These are phyloP conservation scores for Oxyteleia sp. DNA, from an alignment of 2,888 invertebrate species.

Conservation along the genomic window DNA sequence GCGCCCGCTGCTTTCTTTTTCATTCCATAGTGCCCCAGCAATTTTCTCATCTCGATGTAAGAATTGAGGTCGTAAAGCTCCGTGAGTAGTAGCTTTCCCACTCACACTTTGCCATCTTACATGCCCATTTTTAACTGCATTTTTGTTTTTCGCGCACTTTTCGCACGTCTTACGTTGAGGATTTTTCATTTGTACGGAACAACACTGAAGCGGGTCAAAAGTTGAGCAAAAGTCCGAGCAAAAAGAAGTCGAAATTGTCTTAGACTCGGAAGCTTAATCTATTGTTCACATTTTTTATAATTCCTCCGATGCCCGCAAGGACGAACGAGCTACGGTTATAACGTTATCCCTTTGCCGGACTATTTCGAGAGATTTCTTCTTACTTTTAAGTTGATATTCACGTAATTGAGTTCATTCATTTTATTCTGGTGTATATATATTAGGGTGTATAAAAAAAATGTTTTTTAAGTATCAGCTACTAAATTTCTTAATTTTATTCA, in stretches of 20 bases:
- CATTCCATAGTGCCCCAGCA: slow-evolving; percentile 60
- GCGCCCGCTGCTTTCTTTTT: slow-evolving; percentile 64
- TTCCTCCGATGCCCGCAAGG: neutral
- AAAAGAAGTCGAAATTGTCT: slow-evolving; percentile 51
- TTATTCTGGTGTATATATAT: slow-evolving; percentile 27
- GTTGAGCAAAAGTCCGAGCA: slow-evolving; percentile 37
- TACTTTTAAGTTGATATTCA: slow-evolving; percentile 14
- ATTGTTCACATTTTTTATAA: slow-evolving; percentile 48
- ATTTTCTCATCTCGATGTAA: slow-evolving; percentile 74
- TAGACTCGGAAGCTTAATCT: slow-evolving; percentile 43
- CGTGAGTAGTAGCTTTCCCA: slow-evolving; percentile 62
- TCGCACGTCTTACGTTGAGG: slow-evolving; percentile 65
- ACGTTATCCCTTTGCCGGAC: slow-evolving; percentile 16
- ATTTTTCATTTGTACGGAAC: slow-evolving; percentile 71
- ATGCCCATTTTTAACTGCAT: slow-evolving; percentile 63
- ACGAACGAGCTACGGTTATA: slow-evolving; percentile 26
- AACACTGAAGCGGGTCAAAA: slow-evolving; percentile 58
- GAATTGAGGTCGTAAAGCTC: slow-evolving; percentile 73
- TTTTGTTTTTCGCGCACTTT: slow-evolving; percentile 66
- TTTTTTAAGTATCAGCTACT: no score
- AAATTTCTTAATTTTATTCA: no score
- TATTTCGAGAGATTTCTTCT: slow-evolving; percentile 15
- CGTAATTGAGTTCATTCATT: slow-evolving; percentile 36
- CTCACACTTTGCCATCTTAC: slow-evolving; percentile 50
- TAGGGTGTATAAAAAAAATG: no score